Evolutionary conservation across 2,888 invertebrate species (phyloP).

Genomic region (Anoncus sp.): DNA sequence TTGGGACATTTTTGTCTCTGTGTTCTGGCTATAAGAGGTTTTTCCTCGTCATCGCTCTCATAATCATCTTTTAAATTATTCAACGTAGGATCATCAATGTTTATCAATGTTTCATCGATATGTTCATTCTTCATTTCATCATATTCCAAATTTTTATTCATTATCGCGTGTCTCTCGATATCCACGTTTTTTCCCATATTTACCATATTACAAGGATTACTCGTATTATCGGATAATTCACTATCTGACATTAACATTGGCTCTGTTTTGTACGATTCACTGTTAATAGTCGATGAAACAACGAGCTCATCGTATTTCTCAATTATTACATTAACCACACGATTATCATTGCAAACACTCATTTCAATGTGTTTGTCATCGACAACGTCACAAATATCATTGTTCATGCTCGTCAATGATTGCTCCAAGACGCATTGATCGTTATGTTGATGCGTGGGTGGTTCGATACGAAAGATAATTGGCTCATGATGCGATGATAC

Average conservation of each 20-base stretch:
- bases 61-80: constrained; percentile 47
- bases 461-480: constrained; percentile 59
- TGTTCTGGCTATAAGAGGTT: constrained; percentile 74
- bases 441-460: constrained; percentile 25
- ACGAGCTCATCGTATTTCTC: constrained; percentile 55
- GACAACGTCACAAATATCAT: not conserved
- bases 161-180: not conserved
- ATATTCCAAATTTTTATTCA: not conserved
- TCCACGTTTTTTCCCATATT: not conserved
- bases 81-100: not conserved
- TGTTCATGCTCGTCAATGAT: constrained; percentile 2
- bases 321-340: constrained; percentile 33
- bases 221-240: constrained; percentile 31
- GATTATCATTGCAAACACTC: constrained; percentile 24
- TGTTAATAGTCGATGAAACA: not conserved
- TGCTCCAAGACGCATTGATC: constrained; percentile 12
- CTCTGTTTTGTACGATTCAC: constrained; percentile 9
- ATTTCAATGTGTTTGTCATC: constrained; percentile 15
- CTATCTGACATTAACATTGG: constrained; percentile 33
- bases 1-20: constrained; percentile 73
- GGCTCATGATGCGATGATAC: constrained; percentile 46
- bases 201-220: not conserved
- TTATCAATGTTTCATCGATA: not conserved
- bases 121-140: not conserved
- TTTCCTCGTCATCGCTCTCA: constrained; percentile 74